Percentiles rank a stretch among this genome's conserved stretches.
These are phyloP conservation scores for Tretioscincus oriximinensis DNA, from an alignment of 2,113 vertebrate genomes.

Conservation along the genomic window DNA sequence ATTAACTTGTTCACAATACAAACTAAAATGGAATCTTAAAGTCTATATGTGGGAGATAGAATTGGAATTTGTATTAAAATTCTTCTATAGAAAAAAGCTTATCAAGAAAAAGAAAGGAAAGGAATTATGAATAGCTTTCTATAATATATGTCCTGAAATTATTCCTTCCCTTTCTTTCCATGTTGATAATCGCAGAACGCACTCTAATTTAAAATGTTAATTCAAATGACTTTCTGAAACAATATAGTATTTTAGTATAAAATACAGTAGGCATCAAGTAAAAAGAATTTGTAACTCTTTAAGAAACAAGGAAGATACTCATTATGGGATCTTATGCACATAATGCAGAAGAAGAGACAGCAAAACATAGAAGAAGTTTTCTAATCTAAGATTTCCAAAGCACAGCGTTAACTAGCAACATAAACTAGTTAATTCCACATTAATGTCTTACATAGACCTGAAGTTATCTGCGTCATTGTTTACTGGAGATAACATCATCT, in stretches of 20 bases:
- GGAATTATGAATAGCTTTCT: conserved; percentile 28
- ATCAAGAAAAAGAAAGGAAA: conserved; percentile 25
- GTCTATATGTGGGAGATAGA: conserved; percentile 14
- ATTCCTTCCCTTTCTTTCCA: conserved; percentile 33
- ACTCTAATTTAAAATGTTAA: conserved; percentile 27
- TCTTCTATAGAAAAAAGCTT: conserved; percentile 54
- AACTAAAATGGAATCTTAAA: conserved; percentile 28
- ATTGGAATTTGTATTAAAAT: not conserved
- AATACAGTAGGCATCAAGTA: conserved; percentile 23
- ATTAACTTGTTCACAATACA: conserved; percentile 41
- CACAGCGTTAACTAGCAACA: conserved; percentile 66
- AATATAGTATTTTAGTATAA: not conserved
- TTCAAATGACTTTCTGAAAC: conserved; percentile 22
- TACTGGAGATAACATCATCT: conserved; percentile 84
- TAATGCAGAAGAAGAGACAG: conserved; percentile 43
- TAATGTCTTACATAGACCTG: conserved; percentile 80
- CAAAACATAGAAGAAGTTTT: conserved; percentile 47
- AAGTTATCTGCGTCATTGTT: conserved; percentile 86
- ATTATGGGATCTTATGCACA: conserved; percentile 61
- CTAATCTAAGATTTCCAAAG: conserved; percentile 68
- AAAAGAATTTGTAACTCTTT: conserved; percentile 31
- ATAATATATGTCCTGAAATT: conserved; percentile 16
- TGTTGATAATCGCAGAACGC: conserved; percentile 47
- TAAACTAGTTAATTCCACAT: conserved; percentile 64
- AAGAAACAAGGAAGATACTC: conserved; percentile 38